A percentile compares a stretch with the other conserved stretches of the same genome.
Conservation (phyloP, 2,113 vertebrate species). For the Peucedramus taeniatus region DNA sequence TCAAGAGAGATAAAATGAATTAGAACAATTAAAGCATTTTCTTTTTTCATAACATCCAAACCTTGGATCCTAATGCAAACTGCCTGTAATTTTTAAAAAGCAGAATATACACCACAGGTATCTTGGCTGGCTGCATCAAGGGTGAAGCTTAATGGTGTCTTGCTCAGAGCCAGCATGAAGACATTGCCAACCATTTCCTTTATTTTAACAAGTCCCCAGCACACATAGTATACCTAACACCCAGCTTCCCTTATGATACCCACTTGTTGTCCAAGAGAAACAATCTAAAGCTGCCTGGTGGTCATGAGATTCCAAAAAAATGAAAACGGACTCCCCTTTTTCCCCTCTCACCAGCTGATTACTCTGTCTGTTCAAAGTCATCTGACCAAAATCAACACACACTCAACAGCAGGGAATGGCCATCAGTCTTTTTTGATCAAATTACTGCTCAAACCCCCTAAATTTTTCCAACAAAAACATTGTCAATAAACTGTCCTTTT, state of each 20-base stretch:
- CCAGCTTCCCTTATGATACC: neutral
- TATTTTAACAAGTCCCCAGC: neutral
- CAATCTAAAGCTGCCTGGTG: neutral
- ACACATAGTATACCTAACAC: neutral
- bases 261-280: neutral
- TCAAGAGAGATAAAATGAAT: neutral
- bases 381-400: neutral
- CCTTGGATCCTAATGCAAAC: neutral
- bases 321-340: neutral
- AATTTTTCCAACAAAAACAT: neutral
- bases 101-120: conserved; percentile 4
- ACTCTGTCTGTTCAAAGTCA: neutral
- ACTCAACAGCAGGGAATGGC: neutral
- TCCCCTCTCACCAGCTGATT: neutral
- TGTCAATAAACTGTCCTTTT: neutral
- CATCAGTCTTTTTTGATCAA: neutral
- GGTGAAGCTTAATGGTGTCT: neutral
- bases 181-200: neutral
- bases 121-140: conserved; percentile 1
- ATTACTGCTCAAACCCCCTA: neutral
- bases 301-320: neutral
- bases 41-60: neutral
- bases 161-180: neutral
- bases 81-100: neutral
- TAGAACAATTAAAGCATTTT: neutral